Base-by-base conservation (phyloP, 2,113 vertebrate species). In the Sander lucioperca region DNA sequence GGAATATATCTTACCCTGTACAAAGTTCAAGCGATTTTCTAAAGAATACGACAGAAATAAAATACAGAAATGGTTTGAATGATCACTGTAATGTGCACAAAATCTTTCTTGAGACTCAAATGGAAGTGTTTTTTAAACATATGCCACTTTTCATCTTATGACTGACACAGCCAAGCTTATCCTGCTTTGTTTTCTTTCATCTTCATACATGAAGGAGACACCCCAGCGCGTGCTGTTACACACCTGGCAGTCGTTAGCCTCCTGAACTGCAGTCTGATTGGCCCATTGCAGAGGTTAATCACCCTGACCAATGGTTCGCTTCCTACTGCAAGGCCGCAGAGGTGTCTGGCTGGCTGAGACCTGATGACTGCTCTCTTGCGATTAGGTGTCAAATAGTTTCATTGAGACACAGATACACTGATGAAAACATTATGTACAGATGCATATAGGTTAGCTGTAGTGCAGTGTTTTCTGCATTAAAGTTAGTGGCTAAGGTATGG, bases 241-340 rank as follows among this genome's bases (percentile, higher is more conserved):
- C 91, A 92, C 89, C 84, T 91, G 91, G 86, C 66, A 88, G 83
- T 74, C 68, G 74, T 92, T 91, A 90, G 79, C 79, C 85, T 43
- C 61, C 84, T 80, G 88, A 86, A 71, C 89, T 79, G 61, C 57
- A 36, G 84, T 56, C 77, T 79, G 83, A 83, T 88, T 90, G 88
- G 89, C 84, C 80, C 79, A 67, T 88, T 85, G 77, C 63, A 85
- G 79, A 89, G 91, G 93, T 89, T 90, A 92, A 93, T 91, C 82
- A 79, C 89, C 72, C 48, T 66, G 82, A 84, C 79, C 83, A 74
- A 74, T 77, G 48, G 79, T 62, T 83, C 2, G 81, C 80, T 86
- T 88, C 80, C 79, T 86, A 78, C 80, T 61, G 81, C 21, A 21
- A 43, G 73, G 71, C 82, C 25, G 39, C 68, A 43, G 80, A 83